These are phyloP conservation scores for Drosophila rellima DNA, from an alignment of 2,888 invertebrate species.

Conservation along the genomic window DNA sequence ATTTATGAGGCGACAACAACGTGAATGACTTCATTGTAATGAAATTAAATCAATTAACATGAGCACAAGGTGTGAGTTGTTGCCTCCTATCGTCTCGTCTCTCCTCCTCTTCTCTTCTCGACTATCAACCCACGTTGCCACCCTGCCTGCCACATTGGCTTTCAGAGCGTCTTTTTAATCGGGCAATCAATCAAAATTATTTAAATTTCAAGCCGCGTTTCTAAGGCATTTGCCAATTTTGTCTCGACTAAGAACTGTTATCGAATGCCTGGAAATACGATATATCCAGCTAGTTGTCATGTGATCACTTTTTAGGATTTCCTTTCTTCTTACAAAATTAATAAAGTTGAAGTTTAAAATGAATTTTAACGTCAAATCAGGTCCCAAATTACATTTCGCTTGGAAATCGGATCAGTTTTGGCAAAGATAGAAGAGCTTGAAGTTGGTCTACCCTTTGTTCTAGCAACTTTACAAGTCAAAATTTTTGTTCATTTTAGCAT, in stretches of 20 bases:
- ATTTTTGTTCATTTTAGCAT: too few relatives aligned
- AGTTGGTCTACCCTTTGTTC: too few relatives aligned
- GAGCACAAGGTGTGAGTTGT: slow-evolving; percentile 57
- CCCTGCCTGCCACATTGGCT: slow-evolving; percentile 15
- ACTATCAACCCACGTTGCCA: slow-evolving; percentile 6
- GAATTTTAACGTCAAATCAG: background rate
- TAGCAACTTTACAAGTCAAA: too few relatives aligned
- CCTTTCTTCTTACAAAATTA: too few relatives aligned
- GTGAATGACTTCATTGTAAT: slow-evolving; percentile 76
- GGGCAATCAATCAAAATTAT: slow-evolving; percentile 83
- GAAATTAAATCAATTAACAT: slow-evolving; percentile 79
- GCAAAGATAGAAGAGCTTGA: background rate
- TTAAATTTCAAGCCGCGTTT: slow-evolving; percentile 78
- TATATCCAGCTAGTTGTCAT: too few relatives aligned
- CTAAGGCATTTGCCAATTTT: slow-evolving; percentile 22
- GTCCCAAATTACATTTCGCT: background rate
- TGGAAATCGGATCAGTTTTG: background rate
- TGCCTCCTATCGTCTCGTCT: background rate
- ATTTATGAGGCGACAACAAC: slow-evolving; percentile 69
- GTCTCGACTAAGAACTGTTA: slow-evolving; percentile 2
- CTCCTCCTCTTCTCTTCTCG: background rate
- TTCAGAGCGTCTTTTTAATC: slow-evolving; percentile 65
- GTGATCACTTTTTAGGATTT: too few relatives aligned
- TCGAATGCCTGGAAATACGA: background rate
- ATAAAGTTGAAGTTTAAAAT: too few relatives aligned